Evolutionary conservation across 2,113 vertebrate genomes (phyloP).

Genomic region (Cariama cristata): DNA sequence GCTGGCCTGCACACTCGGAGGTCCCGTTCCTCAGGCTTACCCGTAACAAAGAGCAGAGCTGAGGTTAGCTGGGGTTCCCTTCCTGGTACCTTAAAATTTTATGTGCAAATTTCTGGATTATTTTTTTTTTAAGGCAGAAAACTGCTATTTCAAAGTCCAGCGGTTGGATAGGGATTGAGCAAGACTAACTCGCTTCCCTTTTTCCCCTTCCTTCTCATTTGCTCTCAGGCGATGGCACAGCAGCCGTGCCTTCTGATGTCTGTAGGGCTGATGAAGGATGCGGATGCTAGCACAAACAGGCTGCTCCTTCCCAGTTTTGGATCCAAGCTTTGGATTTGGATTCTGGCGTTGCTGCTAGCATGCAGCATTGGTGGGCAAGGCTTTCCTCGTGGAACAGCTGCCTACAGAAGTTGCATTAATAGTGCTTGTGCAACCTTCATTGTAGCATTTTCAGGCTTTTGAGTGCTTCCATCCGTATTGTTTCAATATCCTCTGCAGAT

Average conservation of each 20-base stretch:
- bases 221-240: rapidly evolving
- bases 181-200: background rate
- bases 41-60: rapidly evolving
- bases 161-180: rapidly evolving
- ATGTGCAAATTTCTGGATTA: background rate
- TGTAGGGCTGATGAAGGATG: background rate
- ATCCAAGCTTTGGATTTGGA: background rate
- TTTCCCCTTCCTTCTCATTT: background rate
- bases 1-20: background rate
- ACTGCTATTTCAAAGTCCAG: background rate
- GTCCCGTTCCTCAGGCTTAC: background rate
- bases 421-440: background rate
- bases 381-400: background rate
- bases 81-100: background rate
- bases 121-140: background rate
- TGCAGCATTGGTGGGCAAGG: background rate
- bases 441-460: background rate
- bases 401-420: background rate
- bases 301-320: background rate
- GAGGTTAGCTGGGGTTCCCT: background rate
- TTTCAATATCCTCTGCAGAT: background rate
- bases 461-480: background rate
- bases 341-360: background rate
- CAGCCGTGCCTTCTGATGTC: background rate
- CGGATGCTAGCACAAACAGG: background rate